phyloP scores from a whole-genome alignment of 2,797 vertebrate species.

The Onychomys arenicola region DNA sequence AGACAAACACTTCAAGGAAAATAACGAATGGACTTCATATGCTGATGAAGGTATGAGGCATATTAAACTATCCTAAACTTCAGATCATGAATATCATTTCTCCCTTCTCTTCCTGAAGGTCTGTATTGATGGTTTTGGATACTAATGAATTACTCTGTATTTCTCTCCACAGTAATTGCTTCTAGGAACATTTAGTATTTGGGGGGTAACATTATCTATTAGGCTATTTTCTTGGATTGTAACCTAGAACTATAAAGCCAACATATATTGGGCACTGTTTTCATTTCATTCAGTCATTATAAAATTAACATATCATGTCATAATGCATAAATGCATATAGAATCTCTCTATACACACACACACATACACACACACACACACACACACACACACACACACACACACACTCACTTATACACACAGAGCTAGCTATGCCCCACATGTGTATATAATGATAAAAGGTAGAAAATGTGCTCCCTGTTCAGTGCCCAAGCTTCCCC shows the following conservation, averaged over 20 bases:
- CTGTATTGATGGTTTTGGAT: neutral
- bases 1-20: neutral
- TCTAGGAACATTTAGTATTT: neutral
- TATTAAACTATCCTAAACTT: neutral
- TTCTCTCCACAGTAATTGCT: neutral
- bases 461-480: neutral
- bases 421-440: neutral
- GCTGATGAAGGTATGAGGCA: neutral
- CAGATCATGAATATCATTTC: too few relatives aligned
- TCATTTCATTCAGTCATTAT: neutral
- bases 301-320: neutral
- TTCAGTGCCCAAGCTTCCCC: neutral
- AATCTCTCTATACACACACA: neutral
- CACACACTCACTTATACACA: too few relatives aligned
- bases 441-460: neutral
- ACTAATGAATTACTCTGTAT: neutral
- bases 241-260: neutral
- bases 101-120: neutral
- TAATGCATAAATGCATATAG: neutral
- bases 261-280: neutral
- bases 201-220: neutral
- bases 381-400: neutral
- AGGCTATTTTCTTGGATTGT: neutral
- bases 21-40: neutral
- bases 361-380: neutral